Evolutionary conservation across 2,888 invertebrate genomes (phyloP).

Genomic region (Acanthosepion lycidas): DNA sequence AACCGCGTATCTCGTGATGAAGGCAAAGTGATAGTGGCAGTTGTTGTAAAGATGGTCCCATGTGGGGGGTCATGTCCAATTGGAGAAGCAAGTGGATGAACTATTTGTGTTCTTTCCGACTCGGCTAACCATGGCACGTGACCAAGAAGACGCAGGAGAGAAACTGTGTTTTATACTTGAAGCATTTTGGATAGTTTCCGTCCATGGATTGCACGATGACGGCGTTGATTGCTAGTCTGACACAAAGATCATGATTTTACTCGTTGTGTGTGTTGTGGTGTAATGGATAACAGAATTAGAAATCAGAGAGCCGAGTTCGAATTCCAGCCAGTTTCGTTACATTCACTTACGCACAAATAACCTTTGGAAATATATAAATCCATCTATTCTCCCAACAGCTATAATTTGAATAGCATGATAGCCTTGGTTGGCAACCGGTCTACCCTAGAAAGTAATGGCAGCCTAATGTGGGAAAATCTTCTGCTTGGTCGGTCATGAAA

Average conservation of each 20-base stretch:
- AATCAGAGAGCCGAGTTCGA: too few relatives aligned
- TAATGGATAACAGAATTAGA: too few relatives aligned
- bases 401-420: too few relatives aligned
- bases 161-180: neutral
- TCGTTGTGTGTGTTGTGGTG: neutral
- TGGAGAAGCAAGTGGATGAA: neutral
- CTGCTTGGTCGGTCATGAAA: too few relatives aligned
- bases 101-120: neutral
- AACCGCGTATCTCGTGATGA: neutral
- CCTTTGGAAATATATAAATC: too few relatives aligned
- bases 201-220: neutral
- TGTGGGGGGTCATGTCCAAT: neutral
- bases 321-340: too few relatives aligned
- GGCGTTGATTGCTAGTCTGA: neutral
- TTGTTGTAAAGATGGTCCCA: slow-evolving; percentile 17
- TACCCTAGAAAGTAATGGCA: too few relatives aligned
- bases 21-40: neutral
- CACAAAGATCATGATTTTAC: neutral
- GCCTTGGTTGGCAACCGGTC: too few relatives aligned
- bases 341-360: too few relatives aligned
- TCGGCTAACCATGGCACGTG: slow-evolving; percentile 21
- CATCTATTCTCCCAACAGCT: too few relatives aligned
- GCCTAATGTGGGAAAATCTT: too few relatives aligned
- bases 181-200: neutral
- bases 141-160: neutral